Evolutionary conservation across 1,140 invertebrate species (phyloP).

Genomic region (Eueides isabella): DNA sequence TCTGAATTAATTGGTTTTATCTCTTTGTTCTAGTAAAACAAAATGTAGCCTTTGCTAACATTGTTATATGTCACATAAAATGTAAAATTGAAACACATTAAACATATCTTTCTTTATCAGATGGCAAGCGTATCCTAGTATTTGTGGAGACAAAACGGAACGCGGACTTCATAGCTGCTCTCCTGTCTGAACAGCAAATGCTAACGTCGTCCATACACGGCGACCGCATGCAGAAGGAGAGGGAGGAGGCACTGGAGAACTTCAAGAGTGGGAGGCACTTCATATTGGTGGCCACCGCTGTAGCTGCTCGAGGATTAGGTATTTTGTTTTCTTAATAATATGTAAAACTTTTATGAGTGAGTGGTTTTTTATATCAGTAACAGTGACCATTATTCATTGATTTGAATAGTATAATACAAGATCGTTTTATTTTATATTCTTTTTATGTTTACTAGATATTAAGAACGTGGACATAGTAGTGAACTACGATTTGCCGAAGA

Average conservation of each 20-base stretch:
- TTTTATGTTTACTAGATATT: too few species aligned
- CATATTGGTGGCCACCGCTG: conserved; percentile 96
- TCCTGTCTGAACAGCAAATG: conserved; percentile 85
- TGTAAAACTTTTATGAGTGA: too few species aligned
- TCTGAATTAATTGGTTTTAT: too few species aligned
- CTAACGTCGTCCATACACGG: conserved; percentile 96
- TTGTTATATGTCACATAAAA: too few species aligned
- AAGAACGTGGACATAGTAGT: conserved; percentile 93
- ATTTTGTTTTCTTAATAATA: conserved; percentile 31
- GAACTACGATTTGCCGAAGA: conserved; percentile 95
- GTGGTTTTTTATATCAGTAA: too few species aligned
- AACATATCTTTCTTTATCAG: conserved; percentile 41
- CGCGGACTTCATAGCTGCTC: conserved; percentile 92
- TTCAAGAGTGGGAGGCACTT: conserved; percentile 89
- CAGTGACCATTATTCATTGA: too few species aligned
- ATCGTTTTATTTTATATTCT: too few species aligned
- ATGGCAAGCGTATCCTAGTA: conserved; percentile 86
- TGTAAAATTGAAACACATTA: too few species aligned
- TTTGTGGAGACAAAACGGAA: conserved; percentile 95
- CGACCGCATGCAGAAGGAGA: conserved; percentile 93
- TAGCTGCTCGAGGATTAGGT: conserved; percentile 94
- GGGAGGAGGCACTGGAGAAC: conserved; percentile 93
- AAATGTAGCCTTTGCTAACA: too few species aligned
- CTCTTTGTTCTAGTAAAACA: too few species aligned
- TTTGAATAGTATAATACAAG: too few species aligned